A percentile compares a stretch with the other conserved stretches of the same genome.
phyloP scores from a whole-genome alignment of 2,888 invertebrate species.

The Amphimallon solstitiale region DNA sequence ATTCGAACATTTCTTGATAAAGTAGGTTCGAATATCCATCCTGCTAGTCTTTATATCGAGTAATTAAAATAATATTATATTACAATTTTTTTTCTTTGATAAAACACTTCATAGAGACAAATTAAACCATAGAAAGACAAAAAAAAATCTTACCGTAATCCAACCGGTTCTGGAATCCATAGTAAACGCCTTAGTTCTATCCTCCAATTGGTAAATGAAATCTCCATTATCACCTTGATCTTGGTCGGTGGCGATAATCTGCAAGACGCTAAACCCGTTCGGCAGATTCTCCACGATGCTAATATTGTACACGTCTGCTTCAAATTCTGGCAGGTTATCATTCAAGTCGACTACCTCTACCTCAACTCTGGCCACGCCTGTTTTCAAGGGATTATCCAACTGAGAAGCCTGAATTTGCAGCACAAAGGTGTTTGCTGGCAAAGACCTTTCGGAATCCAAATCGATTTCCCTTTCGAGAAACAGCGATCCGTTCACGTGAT shows the following conservation, averaged over 20 bases:
- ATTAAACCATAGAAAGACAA: too few species aligned
- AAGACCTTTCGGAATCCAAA: constrained; percentile 75
- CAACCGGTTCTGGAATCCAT: constrained; percentile 85
- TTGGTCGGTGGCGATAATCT: constrained; percentile 79
- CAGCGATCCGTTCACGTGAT: constrained; percentile 78
- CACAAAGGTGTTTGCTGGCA: constrained; percentile 82
- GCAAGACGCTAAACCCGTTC: constrained; percentile 78
- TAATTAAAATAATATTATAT: too few species aligned
- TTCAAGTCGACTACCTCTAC: constrained; percentile 81
- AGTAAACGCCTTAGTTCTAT: constrained; percentile 79
- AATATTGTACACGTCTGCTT: constrained; percentile 89
- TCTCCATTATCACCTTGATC: constrained; percentile 89
- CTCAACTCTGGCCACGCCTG: constrained; percentile 78
- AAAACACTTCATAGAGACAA: too few species aligned
- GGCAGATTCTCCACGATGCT: constrained; percentile 92
- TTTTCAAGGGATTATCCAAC: constrained; percentile 80
- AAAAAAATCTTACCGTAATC: constrained; percentile 75
- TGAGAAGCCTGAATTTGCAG: constrained; percentile 83
- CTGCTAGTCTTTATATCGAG: too few species aligned
- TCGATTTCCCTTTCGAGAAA: constrained; percentile 85
- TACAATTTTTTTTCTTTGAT: too few species aligned
- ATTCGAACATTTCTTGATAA: too few species aligned
- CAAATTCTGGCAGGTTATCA: constrained; percentile 88
- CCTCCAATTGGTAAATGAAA: constrained; percentile 81
- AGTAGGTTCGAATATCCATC: too few species aligned